A percentile compares a stretch with the other conserved stretches of the same genome.
Conservation (phyloP, 2,113 vertebrate species). For the Rhabdomys dilectus region DNA sequence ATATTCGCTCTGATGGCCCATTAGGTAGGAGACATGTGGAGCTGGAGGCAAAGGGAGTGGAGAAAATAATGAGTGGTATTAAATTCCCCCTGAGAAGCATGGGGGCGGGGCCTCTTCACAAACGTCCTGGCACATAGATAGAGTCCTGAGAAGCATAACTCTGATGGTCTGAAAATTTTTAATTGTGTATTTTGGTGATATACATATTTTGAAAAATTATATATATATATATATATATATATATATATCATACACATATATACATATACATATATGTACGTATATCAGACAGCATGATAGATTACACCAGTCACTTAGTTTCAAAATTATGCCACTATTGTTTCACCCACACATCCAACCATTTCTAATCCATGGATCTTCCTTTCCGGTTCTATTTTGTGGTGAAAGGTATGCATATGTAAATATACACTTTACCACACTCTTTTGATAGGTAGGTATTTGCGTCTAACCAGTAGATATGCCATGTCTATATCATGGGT, state of each 20-base stretch:
- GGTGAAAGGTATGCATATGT: too few species aligned
- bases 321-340: background rate
- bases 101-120: background rate
- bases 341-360: background rate
- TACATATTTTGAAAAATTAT: background rate
- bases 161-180: background rate
- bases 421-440: background rate
- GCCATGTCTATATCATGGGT: background rate
- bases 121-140: background rate
- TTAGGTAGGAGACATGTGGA: slow-evolving; percentile 12
- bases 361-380: background rate
- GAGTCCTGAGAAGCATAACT: background rate
- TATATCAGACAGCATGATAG: background rate
- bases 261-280: background rate
- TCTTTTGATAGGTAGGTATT: background rate
- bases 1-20: background rate
- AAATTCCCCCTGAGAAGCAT: background rate
- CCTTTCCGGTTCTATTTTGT: background rate
- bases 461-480: background rate
- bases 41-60: background rate
- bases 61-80: slow-evolving; percentile 39
- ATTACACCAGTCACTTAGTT: background rate
- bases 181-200: slow-evolving; percentile 1
- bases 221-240: too few species aligned
- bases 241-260: background rate